Base-by-base conservation (phyloP, 37 sponge, comb jelly and placozoan species). In the Oopsacas minuta region DNA sequence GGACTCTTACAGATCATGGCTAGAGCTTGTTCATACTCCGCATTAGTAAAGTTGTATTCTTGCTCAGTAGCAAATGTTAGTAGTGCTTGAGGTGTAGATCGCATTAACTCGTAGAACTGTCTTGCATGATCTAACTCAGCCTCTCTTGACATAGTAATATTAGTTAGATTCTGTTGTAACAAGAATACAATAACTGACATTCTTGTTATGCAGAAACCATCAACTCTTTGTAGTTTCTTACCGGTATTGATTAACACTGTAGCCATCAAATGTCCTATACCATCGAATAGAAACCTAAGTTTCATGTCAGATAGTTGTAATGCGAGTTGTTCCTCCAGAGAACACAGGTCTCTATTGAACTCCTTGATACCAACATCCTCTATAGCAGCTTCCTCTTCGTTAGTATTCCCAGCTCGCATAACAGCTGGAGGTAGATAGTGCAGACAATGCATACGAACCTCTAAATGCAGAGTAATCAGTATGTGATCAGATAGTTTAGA, bases 131-230 rank as follows among this genome's bases (percentile, higher is more conserved):
- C 99, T 42, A 97, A 81, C 36, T 94, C 94, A 28, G 87, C 84
- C 84, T 97, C 99, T 36, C 93, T 81, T 37, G 89, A 87, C 84
- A 92, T 90, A 1, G 95, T 97, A 38, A 94, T 94, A 85, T 95
- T 93, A 0, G 93, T 94, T 52, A 97, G 86, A 81, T 91, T 91
- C 37, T 91, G 90, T 69, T 97, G 99, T 37, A 97, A 38, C 39
- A 84, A 3, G 35, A 28, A 84, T 82, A 37, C 28, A 0, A 82
- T 28, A 7, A 88, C 94, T 84, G 53, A 97, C 94, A 97, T 92
- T 87, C 92, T 94, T 61, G 94, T 94, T 81, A 97, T 89, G 36
- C 94, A 93, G 46, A 81, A 88, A 36, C 32, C 88, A 83, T 91
- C 92, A 52, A 94, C 90, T 36, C 84, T 85, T 28, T 82, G 82